Base-by-base conservation (phyloP, 2,888 invertebrate species). In the Germaria angustata region DNA sequence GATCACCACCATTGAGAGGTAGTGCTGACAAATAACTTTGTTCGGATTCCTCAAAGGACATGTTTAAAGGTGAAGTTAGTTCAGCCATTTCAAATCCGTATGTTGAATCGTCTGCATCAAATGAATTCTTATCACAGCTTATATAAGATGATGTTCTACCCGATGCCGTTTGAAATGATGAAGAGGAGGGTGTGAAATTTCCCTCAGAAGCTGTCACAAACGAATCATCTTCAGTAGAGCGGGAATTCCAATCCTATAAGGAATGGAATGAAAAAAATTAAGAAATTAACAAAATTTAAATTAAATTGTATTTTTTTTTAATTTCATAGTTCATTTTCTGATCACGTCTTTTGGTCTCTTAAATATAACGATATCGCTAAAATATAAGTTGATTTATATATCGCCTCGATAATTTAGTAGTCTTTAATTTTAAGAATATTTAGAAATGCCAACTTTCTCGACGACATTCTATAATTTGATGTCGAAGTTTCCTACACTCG, bases 141-240 rank as follows among this genome's bases (percentile, higher is more conserved):
- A 93, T 93, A 88, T 93, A 93, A 22, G 93, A 93, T 0, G 92
- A 91, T 72, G 92, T 92, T 79, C 94, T 94, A 84, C 93, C 94
- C 1, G 94, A 94, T 11, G 94, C 94, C 0, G 94, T 94, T 86
- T 94, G 94, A 89, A 94, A 94, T 1, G 94, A 94, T 6, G 66
- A 41, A 20, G 94, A 94, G 32, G 94, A 94, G 32, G 94, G 94
- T 5, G 93, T 92, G 36, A 89, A 90, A 53, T 94, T 94, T 86
- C 94, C 94, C 86, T 95, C 95, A 0, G 95, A 95, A 13, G 94
- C 94, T 2, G 95, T 94, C 36, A 93, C 92, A 89, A 94, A 95
- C 79, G 94, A 94, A 82, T 94, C 94, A 84, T 94, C 94, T 78
- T 93, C 93, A 7, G 91, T 92, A 20, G 92, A 91, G 24, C 91